Evolutionary conservation across 2,888 invertebrate species (phyloP).

Genomic region (Thecophora atra): DNA sequence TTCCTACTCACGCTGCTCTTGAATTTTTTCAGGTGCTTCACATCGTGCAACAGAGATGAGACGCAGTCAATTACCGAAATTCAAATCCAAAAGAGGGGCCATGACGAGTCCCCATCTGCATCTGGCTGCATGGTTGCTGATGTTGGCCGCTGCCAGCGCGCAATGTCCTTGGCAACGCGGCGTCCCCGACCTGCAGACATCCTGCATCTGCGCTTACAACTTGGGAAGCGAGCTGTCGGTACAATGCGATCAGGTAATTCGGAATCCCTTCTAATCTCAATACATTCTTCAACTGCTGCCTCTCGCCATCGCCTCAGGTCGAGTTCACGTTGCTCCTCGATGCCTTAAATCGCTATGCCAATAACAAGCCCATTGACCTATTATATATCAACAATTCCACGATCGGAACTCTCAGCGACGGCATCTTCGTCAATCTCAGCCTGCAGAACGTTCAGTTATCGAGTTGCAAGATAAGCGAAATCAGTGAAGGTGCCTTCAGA

Average conservation of each 20-base stretch:
- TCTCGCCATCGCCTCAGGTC: constrained; percentile 67
- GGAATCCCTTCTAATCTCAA: background rate
- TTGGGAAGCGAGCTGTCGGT: constrained; percentile 85
- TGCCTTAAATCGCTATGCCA: constrained; percentile 76
- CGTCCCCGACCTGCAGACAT: constrained; percentile 78
- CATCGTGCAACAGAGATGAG: constrained; percentile 53
- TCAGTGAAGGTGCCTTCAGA: constrained; percentile 79
- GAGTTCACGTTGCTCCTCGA: constrained; percentile 79
- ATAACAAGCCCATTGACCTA: constrained; percentile 78
- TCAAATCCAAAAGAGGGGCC: constrained; percentile 42
- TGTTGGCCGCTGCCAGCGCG: constrained; percentile 58
- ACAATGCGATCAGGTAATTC: constrained; percentile 82
- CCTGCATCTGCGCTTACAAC: constrained; percentile 89
- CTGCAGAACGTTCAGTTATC: constrained; percentile 87
- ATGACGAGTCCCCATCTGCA: constrained; percentile 28
- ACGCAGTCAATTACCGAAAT: constrained; percentile 37
- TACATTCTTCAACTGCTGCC: background rate
- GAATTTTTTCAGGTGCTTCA: constrained; percentile 26
- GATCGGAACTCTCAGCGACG: constrained; percentile 74
- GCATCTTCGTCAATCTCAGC: constrained; percentile 75
- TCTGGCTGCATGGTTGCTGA: constrained; percentile 39
- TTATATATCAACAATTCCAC: constrained; percentile 90
- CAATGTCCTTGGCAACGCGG: constrained; percentile 89
- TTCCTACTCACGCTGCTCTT: background rate
- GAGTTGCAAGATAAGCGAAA: constrained; percentile 78